These are phyloP conservation scores for Pyrgus malvae DNA, from an alignment of 2,888 invertebrate genomes.

Conservation along the genomic window DNA sequence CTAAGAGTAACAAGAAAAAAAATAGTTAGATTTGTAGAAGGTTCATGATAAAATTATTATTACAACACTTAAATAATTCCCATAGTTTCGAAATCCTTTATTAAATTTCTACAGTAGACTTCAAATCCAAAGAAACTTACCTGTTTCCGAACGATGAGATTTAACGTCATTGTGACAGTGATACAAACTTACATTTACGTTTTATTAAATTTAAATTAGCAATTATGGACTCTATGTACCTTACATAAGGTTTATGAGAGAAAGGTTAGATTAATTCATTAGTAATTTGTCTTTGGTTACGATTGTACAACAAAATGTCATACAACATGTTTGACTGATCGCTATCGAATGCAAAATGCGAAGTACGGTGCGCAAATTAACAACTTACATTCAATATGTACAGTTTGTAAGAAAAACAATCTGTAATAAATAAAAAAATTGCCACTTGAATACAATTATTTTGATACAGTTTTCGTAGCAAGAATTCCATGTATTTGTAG, in stretches of 20 bases:
- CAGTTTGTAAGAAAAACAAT: too few species aligned
- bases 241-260: conserved; percentile 30
- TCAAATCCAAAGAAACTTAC: conserved; percentile 19
- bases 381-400: background rate
- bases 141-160: conserved; percentile 27
- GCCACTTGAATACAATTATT: too few species aligned
- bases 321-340: conserved; percentile 60
- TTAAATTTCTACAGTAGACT: conserved; percentile 23
- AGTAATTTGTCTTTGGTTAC: conserved; percentile 15
- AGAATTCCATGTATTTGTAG: too few species aligned
- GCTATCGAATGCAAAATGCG: conserved; percentile 52
- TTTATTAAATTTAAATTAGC: background rate
- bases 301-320: conserved; percentile 49
- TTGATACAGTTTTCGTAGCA: too few species aligned
- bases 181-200: conserved; percentile 16
- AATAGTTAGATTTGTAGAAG: too few species aligned
- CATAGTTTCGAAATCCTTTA: conserved; percentile 24
- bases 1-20: too few species aligned
- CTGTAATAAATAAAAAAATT: too few species aligned
- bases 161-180: conserved; percentile 27
- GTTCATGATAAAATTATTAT: background rate
- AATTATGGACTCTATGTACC: conserved; percentile 10
- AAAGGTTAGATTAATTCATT: conserved; percentile 7
- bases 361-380: conserved; percentile 44
- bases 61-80: conserved; percentile 3